These are phyloP conservation scores for Sciaenops ocellatus DNA, from an alignment of 2,797 vertebrate genomes.

Conservation along the genomic window DNA sequence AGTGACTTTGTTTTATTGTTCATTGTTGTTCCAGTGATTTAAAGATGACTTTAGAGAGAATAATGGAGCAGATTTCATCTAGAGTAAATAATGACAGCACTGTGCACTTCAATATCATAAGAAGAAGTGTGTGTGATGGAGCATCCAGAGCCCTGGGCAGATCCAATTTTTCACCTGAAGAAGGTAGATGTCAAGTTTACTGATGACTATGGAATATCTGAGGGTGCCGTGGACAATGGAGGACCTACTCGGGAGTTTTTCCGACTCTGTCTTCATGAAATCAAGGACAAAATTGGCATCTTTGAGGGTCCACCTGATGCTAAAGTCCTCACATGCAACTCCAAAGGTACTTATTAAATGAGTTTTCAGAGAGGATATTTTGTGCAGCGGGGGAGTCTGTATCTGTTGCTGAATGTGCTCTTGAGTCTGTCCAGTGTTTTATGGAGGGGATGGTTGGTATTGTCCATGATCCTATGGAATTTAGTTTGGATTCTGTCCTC, in stretches of 20 bases:
- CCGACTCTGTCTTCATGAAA: conserved; percentile 37
- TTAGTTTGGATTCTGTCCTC: no score
- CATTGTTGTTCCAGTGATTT: conserved; percentile 7
- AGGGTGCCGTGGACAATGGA: conserved; percentile 62
- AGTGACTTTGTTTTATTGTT: background rate
- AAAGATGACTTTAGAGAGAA: conserved; percentile 23
- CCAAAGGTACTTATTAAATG: conserved; percentile 28
- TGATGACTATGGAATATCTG: conserved; percentile 61
- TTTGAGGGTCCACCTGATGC: conserved; percentile 49
- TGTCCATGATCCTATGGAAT: no score
- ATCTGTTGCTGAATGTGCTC: no score
- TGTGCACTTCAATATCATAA: conserved; percentile 54
- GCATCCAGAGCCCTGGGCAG: conserved; percentile 49
- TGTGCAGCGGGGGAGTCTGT: no score
- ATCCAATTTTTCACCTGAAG: conserved; percentile 39
- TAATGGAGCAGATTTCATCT: conserved; percentile 26
- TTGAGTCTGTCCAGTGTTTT: no score
- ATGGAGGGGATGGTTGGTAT: no score
- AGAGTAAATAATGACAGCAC: conserved; percentile 15
- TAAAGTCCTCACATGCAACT: conserved; percentile 38
- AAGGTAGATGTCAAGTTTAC: conserved; percentile 58
- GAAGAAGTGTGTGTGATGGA: conserved; percentile 63
- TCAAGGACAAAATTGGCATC: conserved; percentile 55
- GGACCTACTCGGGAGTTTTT: conserved; percentile 56
- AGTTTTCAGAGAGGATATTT: background rate